Base-by-base conservation (phyloP, 2,888 invertebrate species). In the Clunio marinus region DNA sequence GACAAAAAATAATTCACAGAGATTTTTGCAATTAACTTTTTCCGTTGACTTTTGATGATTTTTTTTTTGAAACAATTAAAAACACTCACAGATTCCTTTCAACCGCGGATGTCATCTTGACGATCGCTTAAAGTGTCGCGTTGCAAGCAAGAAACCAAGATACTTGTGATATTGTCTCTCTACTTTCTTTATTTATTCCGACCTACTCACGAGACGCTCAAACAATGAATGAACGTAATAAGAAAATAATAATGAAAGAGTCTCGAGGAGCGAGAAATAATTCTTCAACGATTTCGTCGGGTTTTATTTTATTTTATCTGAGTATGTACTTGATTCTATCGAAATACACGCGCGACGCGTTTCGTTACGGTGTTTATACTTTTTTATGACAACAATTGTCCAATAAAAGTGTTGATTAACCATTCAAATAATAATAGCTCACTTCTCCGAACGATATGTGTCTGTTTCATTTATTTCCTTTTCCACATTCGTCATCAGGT, bases 181-280 rank as follows among this genome's bases (percentile, higher is more conserved):
- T 22, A n/a, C 2, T 51, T 7, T 51, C 51, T n/a, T 22, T 22
- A 13, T 51, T 17, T 51, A 7, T 4, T 5, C n/a, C 41, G 41
- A 41, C 41, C 15, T 41, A 10, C 41, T 41, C 41, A n/a, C 51
- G 20, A 51, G 51, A 17, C 51, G 10, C 51, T 51, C 51, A 51
- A 51, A 51, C 51, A 51, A n/a, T 51, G 51, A 51, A 51, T 51
- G 51, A 51, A 51, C n/a, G n/a, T n/a, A n/a, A n/a, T n/a, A n/a
- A 51, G 22, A 51, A 32, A n/a, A 41, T 41, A 15, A n/a, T n/a
- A n/a, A 41, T 5, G n/a, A 32, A 51, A n/a, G 22, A 51, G 13
- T 41, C n/a, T 41, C 13, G 22, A 22, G 7, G 51, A 51, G 51
- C 22, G 51, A 51, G 22, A n/a, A 51, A 22, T 51, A 51, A 51